Conservation (phyloP, 2,797 vertebrate genomes). For the Tapera naevia region DNA sequence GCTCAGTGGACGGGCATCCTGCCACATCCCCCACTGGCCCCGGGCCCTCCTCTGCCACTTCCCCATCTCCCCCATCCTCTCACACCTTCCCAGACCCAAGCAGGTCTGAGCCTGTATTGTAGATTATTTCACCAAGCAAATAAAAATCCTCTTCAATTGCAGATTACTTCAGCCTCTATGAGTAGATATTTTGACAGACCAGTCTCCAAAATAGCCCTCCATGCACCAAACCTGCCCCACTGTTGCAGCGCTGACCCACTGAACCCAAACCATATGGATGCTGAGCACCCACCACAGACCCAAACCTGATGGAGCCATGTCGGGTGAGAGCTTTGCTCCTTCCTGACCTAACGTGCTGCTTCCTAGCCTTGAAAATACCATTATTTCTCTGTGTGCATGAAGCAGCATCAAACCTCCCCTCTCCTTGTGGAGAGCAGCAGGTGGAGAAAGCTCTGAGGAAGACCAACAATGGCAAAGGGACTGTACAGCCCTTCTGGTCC, state of each 20-base stretch:
- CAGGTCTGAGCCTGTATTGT: not conserved
- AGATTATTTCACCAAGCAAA: not conserved
- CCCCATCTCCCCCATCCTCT: not conserved
- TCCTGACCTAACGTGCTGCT: not conserved
- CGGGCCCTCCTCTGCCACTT: not conserved
- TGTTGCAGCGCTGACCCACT: not conserved
- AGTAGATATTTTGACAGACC: fast-evolving
- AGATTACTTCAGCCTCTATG: not conserved
- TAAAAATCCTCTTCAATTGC: not conserved
- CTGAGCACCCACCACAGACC: not conserved
- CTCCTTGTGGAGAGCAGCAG: not conserved
- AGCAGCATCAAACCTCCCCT: not conserved
- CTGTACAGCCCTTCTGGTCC: not conserved
- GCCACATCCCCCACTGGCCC: fast-evolving
- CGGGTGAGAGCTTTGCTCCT: not conserved
- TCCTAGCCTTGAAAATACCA: not conserved
- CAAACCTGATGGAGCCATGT: fast-evolving
- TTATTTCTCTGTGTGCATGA: fast-evolving
- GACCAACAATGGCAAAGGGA: fast-evolving
- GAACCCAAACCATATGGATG: not conserved
- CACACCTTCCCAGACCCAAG: not conserved
- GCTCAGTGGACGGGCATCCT: fast-evolving
- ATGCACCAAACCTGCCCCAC: fast-evolving
- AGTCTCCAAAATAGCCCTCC: fast-evolving
- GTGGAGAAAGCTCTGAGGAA: not conserved